Conservation (phyloP, 2,113 vertebrate genomes). For the Thunnus maccoyii region DNA sequence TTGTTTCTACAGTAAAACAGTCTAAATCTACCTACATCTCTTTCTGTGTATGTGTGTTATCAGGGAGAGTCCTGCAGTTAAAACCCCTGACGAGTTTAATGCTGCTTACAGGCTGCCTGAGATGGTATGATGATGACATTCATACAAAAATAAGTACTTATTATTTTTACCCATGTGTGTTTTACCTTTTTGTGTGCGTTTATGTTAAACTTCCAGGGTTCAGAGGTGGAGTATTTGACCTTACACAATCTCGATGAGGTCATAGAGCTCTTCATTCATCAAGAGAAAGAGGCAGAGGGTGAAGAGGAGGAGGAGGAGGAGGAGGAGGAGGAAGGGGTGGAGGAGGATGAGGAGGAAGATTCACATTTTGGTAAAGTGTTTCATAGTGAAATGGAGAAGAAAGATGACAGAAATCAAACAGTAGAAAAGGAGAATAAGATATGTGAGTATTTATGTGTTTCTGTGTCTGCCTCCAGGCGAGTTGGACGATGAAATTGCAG, state of each 20-base stretch:
- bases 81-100: slow-evolving; percentile 78
- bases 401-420: neutral
- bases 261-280: slow-evolving; percentile 83
- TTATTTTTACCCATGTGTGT: neutral
- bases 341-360: slow-evolving; percentile 76
- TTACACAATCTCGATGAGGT: slow-evolving; percentile 88
- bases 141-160: neutral
- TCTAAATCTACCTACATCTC: neutral
- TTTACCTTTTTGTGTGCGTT: neutral
- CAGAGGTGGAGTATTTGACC: slow-evolving; percentile 87
- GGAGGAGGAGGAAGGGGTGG: slow-evolving; percentile 55
- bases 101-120: slow-evolving; percentile 82
- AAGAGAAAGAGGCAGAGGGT: slow-evolving; percentile 63
- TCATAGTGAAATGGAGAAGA: neutral
- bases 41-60: neutral
- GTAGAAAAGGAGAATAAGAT: too few relatives aligned
- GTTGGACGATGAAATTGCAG: slow-evolving; percentile 93
- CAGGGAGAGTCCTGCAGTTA: slow-evolving; percentile 79
- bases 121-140: slow-evolving; percentile 66
- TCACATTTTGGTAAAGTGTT: slow-evolving; percentile 62
- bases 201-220: slow-evolving; percentile 76
- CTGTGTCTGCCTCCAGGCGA: slow-evolving; percentile 76
- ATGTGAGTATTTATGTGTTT: slow-evolving; percentile 5
- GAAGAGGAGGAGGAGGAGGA: slow-evolving; percentile 67
- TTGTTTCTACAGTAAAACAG: neutral